Evolutionary conservation across 2,888 invertebrate species (phyloP).

Genomic region (Eurois occulta): DNA sequence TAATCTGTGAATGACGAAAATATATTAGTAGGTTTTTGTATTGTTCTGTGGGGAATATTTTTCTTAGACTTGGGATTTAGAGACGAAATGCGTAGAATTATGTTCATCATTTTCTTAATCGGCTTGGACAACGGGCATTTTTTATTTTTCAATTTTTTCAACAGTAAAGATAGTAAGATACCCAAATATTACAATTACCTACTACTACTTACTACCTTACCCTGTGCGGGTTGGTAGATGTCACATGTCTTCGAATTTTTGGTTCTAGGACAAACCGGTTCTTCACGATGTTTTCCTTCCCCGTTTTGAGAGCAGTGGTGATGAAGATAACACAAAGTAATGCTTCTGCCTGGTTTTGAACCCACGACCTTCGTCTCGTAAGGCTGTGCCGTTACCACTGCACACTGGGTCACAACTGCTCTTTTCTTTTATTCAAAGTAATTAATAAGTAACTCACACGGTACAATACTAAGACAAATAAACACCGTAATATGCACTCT

Average conservation of each 20-base stretch:
- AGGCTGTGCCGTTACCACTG: not conserved
- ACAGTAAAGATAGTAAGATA: not conserved
- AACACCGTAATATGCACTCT: constrained; percentile 15
- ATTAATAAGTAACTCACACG: constrained; percentile 2
- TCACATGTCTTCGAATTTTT: not conserved
- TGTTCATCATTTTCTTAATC: constrained; percentile 18
- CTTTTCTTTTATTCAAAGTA: not conserved
- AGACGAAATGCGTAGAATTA: constrained; percentile 4
- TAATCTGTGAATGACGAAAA: constrained; percentile 47
- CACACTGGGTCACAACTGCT: not conserved
- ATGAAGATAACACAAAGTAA: not conserved
- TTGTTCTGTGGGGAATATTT: constrained; percentile 25
- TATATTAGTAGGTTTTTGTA: constrained; percentile 22
- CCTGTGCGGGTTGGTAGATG: not conserved
- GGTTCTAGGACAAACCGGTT: not conserved
- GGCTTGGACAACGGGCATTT: not conserved
- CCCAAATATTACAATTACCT: no score
- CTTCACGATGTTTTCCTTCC: not conserved
- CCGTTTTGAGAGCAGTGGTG: not conserved
- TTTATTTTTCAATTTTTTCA: not conserved
- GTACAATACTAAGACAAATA: not conserved
- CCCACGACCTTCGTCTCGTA: not conserved
- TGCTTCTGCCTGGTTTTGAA: not conserved
- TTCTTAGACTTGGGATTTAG: constrained; percentile 8
- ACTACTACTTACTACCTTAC: no score